These are phyloP conservation scores for Bombylius discolor DNA, from an alignment of 2,888 invertebrate genomes.

Conservation along the genomic window DNA sequence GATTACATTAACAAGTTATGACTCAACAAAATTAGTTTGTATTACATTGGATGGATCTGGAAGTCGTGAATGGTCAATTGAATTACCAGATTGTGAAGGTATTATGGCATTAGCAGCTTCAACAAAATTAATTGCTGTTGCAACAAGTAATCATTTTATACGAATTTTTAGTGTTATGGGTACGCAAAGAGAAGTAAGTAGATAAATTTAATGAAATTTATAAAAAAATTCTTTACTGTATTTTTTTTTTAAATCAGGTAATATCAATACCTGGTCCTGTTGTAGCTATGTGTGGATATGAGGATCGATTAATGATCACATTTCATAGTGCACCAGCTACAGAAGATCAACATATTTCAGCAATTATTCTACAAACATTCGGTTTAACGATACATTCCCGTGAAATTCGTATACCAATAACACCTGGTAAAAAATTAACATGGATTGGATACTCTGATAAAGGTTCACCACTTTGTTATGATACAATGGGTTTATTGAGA, in stretches of 20 bases:
- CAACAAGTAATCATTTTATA: constrained; percentile 59
- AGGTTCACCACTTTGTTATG: constrained; percentile 65
- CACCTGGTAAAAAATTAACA: constrained; percentile 47
- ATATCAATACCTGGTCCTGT: constrained; percentile 60
- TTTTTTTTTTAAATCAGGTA: constrained; percentile 2
- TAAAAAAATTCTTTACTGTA: neutral
- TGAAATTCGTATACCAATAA: constrained; percentile 49
- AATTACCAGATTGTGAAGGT: constrained; percentile 67
- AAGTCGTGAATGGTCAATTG: constrained; percentile 76
- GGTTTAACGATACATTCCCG: constrained; percentile 39
- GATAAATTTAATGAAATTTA: neutral
- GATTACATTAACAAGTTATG: constrained; percentile 62
- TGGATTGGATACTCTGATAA: constrained; percentile 75
- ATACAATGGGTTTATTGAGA: constrained; percentile 62
- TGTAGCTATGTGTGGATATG: constrained; percentile 51
- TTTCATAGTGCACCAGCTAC: constrained; percentile 48
- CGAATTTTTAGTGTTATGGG: constrained; percentile 79
- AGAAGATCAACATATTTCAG: constrained; percentile 43
- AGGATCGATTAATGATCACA: constrained; percentile 48
- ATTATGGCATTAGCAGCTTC: constrained; percentile 55
- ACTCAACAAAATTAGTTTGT: constrained; percentile 55
- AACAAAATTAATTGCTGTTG: constrained; percentile 62
- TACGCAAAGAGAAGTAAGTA: constrained; percentile 58
- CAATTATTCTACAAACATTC: constrained; percentile 41
- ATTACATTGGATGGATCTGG: constrained; percentile 59